Percentiles rank a stretch among this genome's conserved stretches.
Conservation (phyloP, 2,888 invertebrate genomes). For the Matsumyia berberina region DNA sequence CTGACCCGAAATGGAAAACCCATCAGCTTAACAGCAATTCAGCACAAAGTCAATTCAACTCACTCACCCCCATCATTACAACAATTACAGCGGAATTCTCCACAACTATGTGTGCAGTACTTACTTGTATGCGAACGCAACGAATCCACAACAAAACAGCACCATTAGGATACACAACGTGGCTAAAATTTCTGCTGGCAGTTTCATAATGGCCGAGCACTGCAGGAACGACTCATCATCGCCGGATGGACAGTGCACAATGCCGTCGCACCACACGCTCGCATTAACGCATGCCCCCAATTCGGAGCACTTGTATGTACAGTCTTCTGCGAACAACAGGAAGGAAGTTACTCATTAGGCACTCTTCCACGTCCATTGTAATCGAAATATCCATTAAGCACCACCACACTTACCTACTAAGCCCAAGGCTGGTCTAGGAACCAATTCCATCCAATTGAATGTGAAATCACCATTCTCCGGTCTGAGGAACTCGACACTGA, state of each 20-base stretch:
- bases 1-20: constrained; percentile 36
- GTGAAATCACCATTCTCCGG: constrained; percentile 90
- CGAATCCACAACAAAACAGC: constrained; percentile 84
- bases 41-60: constrained; percentile 27
- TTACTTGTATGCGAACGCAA: constrained; percentile 85
- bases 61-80: neutral
- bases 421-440: constrained; percentile 85
- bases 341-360: constrained; percentile 36
- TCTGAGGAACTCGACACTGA: constrained; percentile 92
- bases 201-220: constrained; percentile 90
- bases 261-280: constrained; percentile 92
- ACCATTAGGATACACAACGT: constrained; percentile 85
- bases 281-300: constrained; percentile 92
- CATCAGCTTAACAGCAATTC: constrained; percentile 29
- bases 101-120: constrained; percentile 71
- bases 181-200: constrained; percentile 90
- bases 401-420: constrained; percentile 81
- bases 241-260: constrained; percentile 91
- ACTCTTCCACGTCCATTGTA: neutral
- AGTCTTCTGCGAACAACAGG: constrained; percentile 86
- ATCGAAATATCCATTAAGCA: constrained; percentile 30
- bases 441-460: constrained; percentile 93
- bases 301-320: constrained; percentile 90
- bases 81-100: constrained; percentile 11
- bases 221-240: constrained; percentile 92